A percentile compares a stretch with the other conserved stretches of the same genome.
phyloP scores from a whole-genome alignment of 2,113 vertebrate species.

The Probosciger aterrimus region DNA sequence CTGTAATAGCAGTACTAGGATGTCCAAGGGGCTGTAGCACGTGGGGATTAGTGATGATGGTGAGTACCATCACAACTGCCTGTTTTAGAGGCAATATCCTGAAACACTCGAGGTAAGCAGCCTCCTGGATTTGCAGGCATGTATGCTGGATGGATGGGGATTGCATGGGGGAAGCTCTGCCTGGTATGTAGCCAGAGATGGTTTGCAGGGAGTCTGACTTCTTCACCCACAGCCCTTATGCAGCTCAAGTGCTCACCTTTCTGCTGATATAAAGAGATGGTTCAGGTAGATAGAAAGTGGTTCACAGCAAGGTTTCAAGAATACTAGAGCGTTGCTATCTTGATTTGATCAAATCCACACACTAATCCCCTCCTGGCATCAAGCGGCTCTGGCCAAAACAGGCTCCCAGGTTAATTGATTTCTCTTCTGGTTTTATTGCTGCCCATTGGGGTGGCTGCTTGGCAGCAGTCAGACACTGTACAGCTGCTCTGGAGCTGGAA shows the following conservation, averaged over 20 bases:
- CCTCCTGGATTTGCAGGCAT: not conserved
- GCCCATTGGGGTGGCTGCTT: constrained; percentile 17
- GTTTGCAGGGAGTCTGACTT: not conserved
- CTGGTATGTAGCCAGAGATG: not conserved
- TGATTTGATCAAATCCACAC: constrained; percentile 12
- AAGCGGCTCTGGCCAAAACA: not conserved
- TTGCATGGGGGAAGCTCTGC: not conserved
- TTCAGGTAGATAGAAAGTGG: not conserved
- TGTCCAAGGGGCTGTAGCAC: not conserved
- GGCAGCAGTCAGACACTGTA: not conserved
- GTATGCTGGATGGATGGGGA: not conserved
- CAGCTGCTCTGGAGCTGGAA: constrained; percentile 13
- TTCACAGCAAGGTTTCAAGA: not conserved
- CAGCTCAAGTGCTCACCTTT: not conserved
- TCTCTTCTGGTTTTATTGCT: constrained; percentile 58
- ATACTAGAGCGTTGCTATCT: not conserved
- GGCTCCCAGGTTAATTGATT: constrained; percentile 51
- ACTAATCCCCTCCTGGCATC: constrained; percentile 63
- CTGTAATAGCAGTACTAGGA: not conserved
- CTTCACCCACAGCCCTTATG: not conserved
- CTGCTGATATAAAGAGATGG: not conserved
- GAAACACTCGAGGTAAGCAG: not conserved
- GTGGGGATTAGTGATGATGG: not conserved
- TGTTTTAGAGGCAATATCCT: not conserved
- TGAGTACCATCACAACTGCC: not conserved